These are phyloP conservation scores for Oopsacas minuta DNA, from an alignment of 37 sponge, comb jelly and placozoan species.

Conservation along the genomic window DNA sequence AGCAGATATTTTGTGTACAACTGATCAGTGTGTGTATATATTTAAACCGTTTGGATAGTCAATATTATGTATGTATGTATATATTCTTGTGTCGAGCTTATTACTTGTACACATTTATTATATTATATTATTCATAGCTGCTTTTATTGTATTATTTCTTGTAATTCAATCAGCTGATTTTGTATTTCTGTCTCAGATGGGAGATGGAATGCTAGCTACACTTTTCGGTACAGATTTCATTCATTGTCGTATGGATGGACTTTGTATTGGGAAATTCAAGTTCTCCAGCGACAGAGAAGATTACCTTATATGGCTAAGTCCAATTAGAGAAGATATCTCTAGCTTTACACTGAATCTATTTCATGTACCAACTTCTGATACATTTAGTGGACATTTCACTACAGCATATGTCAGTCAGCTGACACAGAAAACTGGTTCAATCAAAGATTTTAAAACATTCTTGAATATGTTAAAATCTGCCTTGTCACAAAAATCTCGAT, in stretches of 20 bases:
- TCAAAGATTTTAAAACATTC: background rate
- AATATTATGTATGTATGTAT: background rate
- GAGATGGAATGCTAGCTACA: background rate
- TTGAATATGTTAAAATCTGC: slow-evolving; percentile 3
- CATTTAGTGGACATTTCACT: slow-evolving; percentile 6
- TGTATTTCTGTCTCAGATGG: too few relatives aligned
- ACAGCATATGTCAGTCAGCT: background rate
- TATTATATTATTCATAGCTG: background rate
- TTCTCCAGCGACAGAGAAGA: slow-evolving; percentile 1
- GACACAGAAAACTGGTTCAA: slow-evolving; percentile 15
- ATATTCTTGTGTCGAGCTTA: background rate
- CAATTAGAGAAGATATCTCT: background rate
- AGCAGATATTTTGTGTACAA: too few relatives aligned
- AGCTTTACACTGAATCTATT: slow-evolving; percentile 6
- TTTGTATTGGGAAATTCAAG: background rate
- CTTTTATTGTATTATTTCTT: background rate
- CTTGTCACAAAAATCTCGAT: background rate
- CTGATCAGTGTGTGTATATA: background rate
- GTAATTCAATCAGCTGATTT: background rate
- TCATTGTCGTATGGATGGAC: background rate
- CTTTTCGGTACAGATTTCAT: background rate
- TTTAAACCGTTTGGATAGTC: background rate
- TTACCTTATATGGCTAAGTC: background rate
- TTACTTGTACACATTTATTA: background rate
- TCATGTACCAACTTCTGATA: background rate